These are phyloP conservation scores for Acronicta alni DNA, from an alignment of 2,888 invertebrate species.

Conservation along the genomic window DNA sequence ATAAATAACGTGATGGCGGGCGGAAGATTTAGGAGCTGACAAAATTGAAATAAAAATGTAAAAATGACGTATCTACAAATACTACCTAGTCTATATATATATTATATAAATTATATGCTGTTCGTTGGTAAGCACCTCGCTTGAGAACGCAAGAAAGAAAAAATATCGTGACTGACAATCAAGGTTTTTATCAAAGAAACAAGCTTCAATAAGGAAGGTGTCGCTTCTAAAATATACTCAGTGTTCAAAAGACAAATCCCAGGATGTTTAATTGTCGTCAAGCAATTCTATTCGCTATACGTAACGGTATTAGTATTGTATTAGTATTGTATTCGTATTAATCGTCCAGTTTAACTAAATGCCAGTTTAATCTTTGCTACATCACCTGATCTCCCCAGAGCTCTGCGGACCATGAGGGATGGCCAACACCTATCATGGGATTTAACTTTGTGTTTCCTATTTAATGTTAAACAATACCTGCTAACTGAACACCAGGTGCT, in stretches of 20 bases:
- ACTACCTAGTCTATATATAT: no score
- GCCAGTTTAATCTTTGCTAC: conserved; percentile 58
- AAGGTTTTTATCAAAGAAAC: no score
- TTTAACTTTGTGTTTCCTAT: conserved; percentile 47
- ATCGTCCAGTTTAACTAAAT: conserved; percentile 14
- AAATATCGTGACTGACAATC: no score
- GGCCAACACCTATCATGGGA: conserved; percentile 51
- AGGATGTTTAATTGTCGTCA: conserved; percentile 6
- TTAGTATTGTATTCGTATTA: conserved; percentile 30
- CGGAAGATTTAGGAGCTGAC: no score
- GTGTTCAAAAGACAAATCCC: no score
- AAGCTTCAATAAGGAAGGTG: no score
- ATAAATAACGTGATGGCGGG: neutral
- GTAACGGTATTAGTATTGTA: conserved; percentile 21
- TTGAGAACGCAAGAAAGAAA: no score
- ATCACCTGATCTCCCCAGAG: conserved; percentile 53
- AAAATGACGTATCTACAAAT: no score
- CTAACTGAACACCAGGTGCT: neutral
- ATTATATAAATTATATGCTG: no score
- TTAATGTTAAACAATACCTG: conserved; percentile 18
- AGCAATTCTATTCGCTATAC: neutral
- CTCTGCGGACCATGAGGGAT: conserved; percentile 56
- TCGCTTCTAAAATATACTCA: no score
- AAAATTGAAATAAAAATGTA: no score
- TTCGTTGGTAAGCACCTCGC: no score